Evolutionary conservation across 2,797 vertebrate species (phyloP).

Genomic region (Onychomys leucogaster): DNA sequence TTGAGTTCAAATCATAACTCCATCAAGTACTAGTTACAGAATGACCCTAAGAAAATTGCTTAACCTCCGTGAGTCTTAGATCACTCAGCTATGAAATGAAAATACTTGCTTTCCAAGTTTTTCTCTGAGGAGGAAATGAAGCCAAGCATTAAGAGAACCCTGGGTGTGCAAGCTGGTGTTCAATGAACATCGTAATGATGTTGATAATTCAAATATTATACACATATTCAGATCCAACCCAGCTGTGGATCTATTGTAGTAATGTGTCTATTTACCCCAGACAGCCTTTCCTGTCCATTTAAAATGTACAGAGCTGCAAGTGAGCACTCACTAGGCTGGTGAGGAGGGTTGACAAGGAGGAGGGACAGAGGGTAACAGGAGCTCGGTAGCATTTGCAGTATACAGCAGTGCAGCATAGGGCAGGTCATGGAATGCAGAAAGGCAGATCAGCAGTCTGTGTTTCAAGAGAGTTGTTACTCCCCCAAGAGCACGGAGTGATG

Average conservation of each 20-base stretch:
- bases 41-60: conserved; percentile 27
- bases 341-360: not conserved
- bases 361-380: not conserved
- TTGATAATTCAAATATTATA: not conserved
- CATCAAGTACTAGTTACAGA: not conserved
- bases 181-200: not conserved
- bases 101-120: conserved; percentile 31
- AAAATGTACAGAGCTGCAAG: not conserved
- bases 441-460: not conserved
- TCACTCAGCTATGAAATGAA: conserved; percentile 51
- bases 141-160: not conserved
- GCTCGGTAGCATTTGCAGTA: not conserved
- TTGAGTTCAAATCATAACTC: conserved; percentile 37
- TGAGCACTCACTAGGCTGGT: not conserved
- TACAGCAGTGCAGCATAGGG: not conserved
- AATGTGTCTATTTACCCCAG: not conserved
- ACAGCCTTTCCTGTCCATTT: conserved; percentile 54
- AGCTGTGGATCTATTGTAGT: not conserved
- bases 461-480: not conserved
- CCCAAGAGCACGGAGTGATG: not conserved
- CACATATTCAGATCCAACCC: not conserved
- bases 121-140: conserved; percentile 38
- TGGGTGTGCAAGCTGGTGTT: not conserved
- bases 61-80: conserved; percentile 1
- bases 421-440: not conserved